phyloP scores from a whole-genome alignment of 1,140 invertebrate species.

The Hycleus cichorii region DNA sequence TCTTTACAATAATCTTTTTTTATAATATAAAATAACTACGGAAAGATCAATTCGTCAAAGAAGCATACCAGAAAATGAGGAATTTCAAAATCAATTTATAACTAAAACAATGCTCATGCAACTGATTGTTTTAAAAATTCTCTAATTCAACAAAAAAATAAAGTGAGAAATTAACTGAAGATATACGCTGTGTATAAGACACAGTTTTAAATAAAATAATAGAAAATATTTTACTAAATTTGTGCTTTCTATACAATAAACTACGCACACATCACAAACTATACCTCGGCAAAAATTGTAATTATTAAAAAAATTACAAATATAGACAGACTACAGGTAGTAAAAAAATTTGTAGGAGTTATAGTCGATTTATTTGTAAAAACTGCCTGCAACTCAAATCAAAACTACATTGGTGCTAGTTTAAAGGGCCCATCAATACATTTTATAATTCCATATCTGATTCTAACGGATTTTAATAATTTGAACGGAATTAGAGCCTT shows the following conservation, averaged over 20 bases:
- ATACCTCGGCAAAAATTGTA: slow-evolving; percentile 33
- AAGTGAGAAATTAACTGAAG: slow-evolving; percentile 11
- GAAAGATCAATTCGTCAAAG: slow-evolving; percentile 6
- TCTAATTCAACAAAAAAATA: slow-evolving; percentile 1
- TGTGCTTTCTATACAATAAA: slow-evolving; percentile 20
- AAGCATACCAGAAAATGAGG: slow-evolving; percentile 17
- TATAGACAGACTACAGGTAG: neutral
- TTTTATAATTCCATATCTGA: too few relatives aligned
- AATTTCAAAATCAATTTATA: too few relatives aligned
- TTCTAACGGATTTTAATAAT: too few relatives aligned
- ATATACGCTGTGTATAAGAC: slow-evolving; percentile 10
- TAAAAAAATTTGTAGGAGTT: too few relatives aligned
- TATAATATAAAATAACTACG: too few relatives aligned
- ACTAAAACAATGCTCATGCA: neutral
- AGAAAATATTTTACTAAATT: slow-evolving; percentile 10
- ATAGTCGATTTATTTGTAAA: too few relatives aligned
- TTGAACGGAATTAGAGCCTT: too few relatives aligned
- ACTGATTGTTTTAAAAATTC: neutral
- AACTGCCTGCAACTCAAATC: too few relatives aligned
- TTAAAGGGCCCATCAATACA: too few relatives aligned
- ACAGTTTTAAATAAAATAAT: slow-evolving; percentile 1
- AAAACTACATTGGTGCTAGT: too few relatives aligned
- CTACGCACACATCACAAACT: slow-evolving; percentile 34
- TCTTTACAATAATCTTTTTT: too few relatives aligned
- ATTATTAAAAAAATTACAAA: slow-evolving; percentile 9